Percentiles rank a stretch among this genome's conserved stretches.
These are phyloP conservation scores for Cheilinus undulatus DNA, from an alignment of 2,113 vertebrate species.

Conservation along the genomic window DNA sequence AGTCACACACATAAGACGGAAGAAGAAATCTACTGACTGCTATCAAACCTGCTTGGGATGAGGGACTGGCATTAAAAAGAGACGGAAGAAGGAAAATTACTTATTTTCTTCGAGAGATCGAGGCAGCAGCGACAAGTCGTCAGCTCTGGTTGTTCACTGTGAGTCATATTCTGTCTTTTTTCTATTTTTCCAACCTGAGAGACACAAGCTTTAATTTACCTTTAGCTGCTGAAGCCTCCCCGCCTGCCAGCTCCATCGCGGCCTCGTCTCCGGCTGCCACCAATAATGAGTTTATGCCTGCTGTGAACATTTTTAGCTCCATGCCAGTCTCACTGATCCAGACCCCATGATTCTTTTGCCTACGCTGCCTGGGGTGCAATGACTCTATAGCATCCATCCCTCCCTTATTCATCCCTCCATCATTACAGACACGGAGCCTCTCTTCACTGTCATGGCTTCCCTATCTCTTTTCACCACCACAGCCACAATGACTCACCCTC, in stretches of 20 bases:
- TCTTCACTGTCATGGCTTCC: neutral
- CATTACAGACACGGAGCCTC: neutral
- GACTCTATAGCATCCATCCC: neutral
- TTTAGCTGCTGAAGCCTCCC: slow-evolving; percentile 32
- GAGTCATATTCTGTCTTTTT: slow-evolving; percentile 25
- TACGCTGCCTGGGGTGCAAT: neutral
- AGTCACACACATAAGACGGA: slow-evolving; percentile 12
- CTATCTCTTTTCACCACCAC: slow-evolving; percentile 7
- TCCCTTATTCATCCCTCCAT: neutral
- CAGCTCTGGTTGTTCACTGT: slow-evolving; percentile 7
- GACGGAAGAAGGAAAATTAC: neutral
- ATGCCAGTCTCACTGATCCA: slow-evolving; percentile 19
- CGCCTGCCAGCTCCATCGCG: slow-evolving; percentile 14
- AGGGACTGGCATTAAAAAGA: slow-evolving; percentile 7
- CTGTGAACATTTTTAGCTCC: slow-evolving; percentile 50
- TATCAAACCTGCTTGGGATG: neutral
- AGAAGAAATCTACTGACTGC: slow-evolving; percentile 5
- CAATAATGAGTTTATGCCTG: slow-evolving; percentile 40
- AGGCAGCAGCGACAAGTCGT: slow-evolving; percentile 1
- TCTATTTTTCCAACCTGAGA: slow-evolving; percentile 5
- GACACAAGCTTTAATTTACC: slow-evolving; percentile 44
- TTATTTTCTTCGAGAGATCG: slow-evolving; percentile 5
- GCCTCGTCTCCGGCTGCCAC: slow-evolving; percentile 39
- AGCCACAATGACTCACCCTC: neutral
- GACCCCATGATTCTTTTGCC: slow-evolving; percentile 16